Base-by-base conservation (phyloP, 2,888 invertebrate species). In the Morpho achilles region DNA sequence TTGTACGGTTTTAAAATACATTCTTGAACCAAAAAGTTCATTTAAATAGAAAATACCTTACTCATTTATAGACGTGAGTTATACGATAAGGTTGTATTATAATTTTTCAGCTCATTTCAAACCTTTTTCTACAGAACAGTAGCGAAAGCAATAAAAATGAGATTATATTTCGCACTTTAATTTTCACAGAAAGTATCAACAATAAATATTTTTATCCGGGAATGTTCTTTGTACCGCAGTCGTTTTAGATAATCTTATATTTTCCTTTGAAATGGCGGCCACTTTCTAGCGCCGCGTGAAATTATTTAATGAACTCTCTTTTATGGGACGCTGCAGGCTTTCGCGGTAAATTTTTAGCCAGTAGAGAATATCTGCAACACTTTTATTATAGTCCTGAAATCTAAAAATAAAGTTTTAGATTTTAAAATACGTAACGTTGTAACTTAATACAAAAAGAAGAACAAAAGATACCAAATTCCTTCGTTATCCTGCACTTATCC, bases 251-350 rank as follows among this genome's bases (percentile, higher is more conserved):
- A 46, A 60, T 54, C 51, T 58, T 58, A 42, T 60, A 58, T 59
- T 52, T 56, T 54, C 54, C 42, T 61, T 56, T 54, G 56, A 61
- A 63, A 58, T 46, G 43, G 23, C 53, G 46, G 51, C 50, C 47
- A 49, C 51, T 53, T 52, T 55, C 56, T 63, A 57, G 61, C 58
- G 51, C 61, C 48, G 56, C 63, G 56, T 56, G 53, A 59, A 61
- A 59, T 63, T 63, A 63, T 63, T 61, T 61, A 61, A 63, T 63
- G 54, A 63, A 56, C 56, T 61, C 49, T 22, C 53, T 41, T 61
- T 58, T 63, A 62, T 56, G 58, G 55, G 50, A 50, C 55, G 50
- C 58, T 60, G 55, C 47, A 53, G 54, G 58, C 50, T 60, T 56
- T 57, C 43, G 41, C 58, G 50, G 53, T 53, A 53, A 48, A 59